Conservation (phyloP, 2,797 vertebrate genomes). For the Sibirionetta formosa region DNA sequence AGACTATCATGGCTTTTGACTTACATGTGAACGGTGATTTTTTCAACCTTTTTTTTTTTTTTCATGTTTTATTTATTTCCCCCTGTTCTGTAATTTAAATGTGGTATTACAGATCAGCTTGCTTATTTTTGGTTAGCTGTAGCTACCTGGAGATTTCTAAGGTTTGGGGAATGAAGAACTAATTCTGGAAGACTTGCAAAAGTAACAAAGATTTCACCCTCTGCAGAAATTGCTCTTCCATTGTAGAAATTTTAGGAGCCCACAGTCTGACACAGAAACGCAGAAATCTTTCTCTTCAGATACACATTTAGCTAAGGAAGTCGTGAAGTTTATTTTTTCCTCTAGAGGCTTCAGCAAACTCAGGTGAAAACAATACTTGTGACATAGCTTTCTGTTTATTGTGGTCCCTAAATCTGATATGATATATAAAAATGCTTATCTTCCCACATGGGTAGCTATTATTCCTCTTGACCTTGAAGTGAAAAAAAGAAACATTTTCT, state of each 20-base stretch:
- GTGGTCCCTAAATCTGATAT: neutral
- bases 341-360: neutral
- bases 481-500: neutral
- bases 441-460: neutral
- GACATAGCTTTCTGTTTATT: neutral
- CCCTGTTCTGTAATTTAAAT: neutral
- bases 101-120: rapidly evolving
- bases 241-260: neutral
- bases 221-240: rapidly evolving
- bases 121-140: neutral
- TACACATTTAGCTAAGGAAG: neutral
- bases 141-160: neutral
- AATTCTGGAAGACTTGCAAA: neutral
- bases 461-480: neutral
- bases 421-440: neutral
- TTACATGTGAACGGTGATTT: neutral
- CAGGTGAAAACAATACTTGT: neutral
- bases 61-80: neutral
- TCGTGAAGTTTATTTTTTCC: neutral
- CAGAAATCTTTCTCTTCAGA: neutral
- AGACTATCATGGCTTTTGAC: neutral
- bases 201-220: neutral
- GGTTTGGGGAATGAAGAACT: neutral
- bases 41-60: rapidly evolving
- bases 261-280: neutral